Base-by-base conservation (phyloP, 2,888 invertebrate species). In the Spisula subtruncata region DNA sequence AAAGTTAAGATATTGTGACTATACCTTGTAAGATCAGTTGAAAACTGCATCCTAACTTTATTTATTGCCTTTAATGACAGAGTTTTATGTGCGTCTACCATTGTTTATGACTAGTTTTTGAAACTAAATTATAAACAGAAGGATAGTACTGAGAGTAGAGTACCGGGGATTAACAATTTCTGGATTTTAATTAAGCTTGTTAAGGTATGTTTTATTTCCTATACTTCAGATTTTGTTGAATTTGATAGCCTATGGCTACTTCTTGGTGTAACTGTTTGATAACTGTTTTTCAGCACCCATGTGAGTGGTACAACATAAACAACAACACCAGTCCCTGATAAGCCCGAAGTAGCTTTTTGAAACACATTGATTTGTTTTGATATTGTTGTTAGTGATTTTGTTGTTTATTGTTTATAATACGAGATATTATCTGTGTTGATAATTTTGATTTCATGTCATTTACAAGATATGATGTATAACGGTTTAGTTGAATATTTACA, bases 81-180 rank as follows among this genome's bases (percentile, higher is more conserved):
- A 89, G 83, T 91, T 92, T 92, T 91, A 91, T 91, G 90, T 90
- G 89, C 88, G 56, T 90, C 87, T 87, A 89, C 89, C 81, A 90
- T 92, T 90, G 90, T 91, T 92, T 91, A 92, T 90, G 90, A 90
- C 85, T 71, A 51, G 29, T 66, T 66, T 82, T 81, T 81, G 46
- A 82, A 82, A 51, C 51, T 82, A 32, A 87, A 81, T 87, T 81
- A 71, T 82, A 46, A 82, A 48, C 60, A 32, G 20, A 35, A 46
- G 85, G 85, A 85, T 85, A 85, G 41, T 75, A 51, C 60, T 32
- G 85, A 56, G 85, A 79, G n/a, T 41, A 2, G 0, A 2, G 0
- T 75, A 54, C 32, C 75, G 81, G 75, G 81, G 75, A 79, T 87
- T 87, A 75, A 87, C 51, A 32, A 60, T 75, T 82, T 66, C 25